Conservation (phyloP, 2,797 vertebrate species). For the Labeo calbasu region DNA sequence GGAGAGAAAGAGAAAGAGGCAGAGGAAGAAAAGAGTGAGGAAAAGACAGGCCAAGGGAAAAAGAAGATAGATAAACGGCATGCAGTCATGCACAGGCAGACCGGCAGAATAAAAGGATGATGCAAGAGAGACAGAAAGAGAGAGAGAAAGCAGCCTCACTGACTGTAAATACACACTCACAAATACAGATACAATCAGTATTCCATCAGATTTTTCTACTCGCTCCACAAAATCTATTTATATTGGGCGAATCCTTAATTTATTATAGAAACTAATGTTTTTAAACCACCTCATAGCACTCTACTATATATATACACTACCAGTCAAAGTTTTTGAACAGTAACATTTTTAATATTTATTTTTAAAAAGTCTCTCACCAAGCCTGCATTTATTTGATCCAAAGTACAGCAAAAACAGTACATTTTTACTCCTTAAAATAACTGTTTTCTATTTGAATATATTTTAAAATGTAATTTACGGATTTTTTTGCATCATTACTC, state of each 20-base stretch:
- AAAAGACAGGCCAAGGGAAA: conserved; percentile 65
- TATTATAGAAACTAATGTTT: not conserved
- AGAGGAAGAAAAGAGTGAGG: conserved; percentile 80
- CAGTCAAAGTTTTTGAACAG: no score
- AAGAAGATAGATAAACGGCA: conserved; percentile 55
- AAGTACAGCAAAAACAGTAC: no score
- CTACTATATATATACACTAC: not conserved
- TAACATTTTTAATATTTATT: no score
- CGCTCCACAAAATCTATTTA: not conserved
- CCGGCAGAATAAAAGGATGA: not conserved
- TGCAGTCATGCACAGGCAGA: conserved; percentile 52
- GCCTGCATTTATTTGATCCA: no score
- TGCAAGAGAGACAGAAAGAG: conserved; percentile 14
- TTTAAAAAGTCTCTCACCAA: no score
- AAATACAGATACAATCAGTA: not conserved
- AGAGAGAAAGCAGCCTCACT: conserved; percentile 34
- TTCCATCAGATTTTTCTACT: not conserved
- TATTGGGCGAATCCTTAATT: not conserved
- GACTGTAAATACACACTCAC: conserved; percentile 7
- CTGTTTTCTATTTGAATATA: no score
- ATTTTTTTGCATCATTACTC: no score
- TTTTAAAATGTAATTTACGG: no score
- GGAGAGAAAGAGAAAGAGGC: conserved; percentile 72
- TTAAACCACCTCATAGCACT: not conserved
- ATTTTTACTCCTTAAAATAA: no score